Base-by-base conservation (phyloP, 2,797 vertebrate species). In the Tapera naevia region DNA sequence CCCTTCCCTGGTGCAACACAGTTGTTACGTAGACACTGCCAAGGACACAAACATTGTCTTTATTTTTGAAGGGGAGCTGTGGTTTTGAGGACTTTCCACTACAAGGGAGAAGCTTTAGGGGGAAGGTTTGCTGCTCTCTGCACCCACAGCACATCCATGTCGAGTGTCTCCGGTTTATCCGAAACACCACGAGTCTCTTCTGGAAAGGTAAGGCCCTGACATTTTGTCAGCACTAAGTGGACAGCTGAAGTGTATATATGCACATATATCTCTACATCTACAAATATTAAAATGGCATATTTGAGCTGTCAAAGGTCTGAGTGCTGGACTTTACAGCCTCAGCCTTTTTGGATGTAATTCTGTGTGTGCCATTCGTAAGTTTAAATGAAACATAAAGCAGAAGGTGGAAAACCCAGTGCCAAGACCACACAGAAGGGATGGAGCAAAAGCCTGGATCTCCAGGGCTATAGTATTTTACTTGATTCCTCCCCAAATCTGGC, bases 121-220 rank as follows among this genome's bases (percentile, higher is more conserved):
- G 43, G 7, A n/a, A 28, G 45, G 3, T 15, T 61, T 45, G 50
- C 25, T 41, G 61, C 45, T 79, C 56, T 24, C 67, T 72, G 33
- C 23, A 11, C 33, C 53, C 10, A 1, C 65, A n/a, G 39, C 18
- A 19, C 32, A 21, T 18, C 35, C 10, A 5, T 4, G 11, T 18
- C 3, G 1, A 6, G 28, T 37, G 45, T 50, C 54, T 35, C 65
- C 0, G 0, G 16, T 57, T 80, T 24, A 14, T 62, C 35, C 0
- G 1, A 41, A 69, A 73, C 33, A 9, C 17, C 33, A 5, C 0
- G 14, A 82, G 56, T 39, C 51, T 7, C 46, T 66, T 10, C 37
- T 37, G 81, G 46, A 64, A 35, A 71, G 74, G 43, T 28, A 39
- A 60, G 39, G 51, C 30, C 30, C 51, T 87, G 88, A 41, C 39